phyloP scores from a whole-genome alignment of 2,797 vertebrate genomes.

The Gymnodraco acuticeps region DNA sequence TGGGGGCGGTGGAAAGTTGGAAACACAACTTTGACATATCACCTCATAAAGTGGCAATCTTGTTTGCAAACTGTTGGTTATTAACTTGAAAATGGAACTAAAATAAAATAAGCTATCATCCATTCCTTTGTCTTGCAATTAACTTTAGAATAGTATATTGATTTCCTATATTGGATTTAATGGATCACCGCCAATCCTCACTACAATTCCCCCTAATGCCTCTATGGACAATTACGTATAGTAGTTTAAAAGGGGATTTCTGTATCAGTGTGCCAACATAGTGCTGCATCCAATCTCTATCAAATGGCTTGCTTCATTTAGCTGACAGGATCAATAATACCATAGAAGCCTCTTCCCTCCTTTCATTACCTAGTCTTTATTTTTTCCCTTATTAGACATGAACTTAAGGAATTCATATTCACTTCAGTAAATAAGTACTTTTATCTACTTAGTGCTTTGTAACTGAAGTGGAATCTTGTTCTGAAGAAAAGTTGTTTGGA shows the following conservation, averaged over 20 bases:
- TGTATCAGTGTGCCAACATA: constrained; percentile 14
- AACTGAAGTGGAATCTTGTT: constrained; percentile 29
- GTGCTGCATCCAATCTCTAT: constrained; percentile 55
- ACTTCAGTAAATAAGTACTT: constrained; percentile 33
- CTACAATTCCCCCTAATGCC: constrained; percentile 6
- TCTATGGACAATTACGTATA: constrained; percentile 13
- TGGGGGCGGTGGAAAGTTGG: neutral
- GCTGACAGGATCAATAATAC: constrained; percentile 29
- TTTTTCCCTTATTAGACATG: constrained; percentile 20
- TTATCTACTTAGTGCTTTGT: constrained; percentile 31
- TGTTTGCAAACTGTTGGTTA: neutral
- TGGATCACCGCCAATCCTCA: neutral
- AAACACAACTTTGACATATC: neutral
- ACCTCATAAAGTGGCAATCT: neutral
- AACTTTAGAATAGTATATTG: constrained; percentile 31
- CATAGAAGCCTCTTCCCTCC: constrained; percentile 18
- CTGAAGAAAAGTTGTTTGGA: constrained; percentile 27
- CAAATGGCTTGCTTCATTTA: constrained; percentile 44
- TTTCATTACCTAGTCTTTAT: constrained; percentile 14
- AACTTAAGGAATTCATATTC: constrained; percentile 36
- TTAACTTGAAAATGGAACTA: constrained; percentile 18
- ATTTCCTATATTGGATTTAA: constrained; percentile 27
- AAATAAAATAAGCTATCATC: neutral
- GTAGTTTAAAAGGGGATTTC: constrained; percentile 24
- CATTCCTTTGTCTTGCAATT: neutral